Percentiles rank a stretch among this genome's conserved stretches.
These are phyloP conservation scores for Hemichromis elongatus DNA, from an alignment of 2,113 vertebrate genomes.

Conservation along the genomic window DNA sequence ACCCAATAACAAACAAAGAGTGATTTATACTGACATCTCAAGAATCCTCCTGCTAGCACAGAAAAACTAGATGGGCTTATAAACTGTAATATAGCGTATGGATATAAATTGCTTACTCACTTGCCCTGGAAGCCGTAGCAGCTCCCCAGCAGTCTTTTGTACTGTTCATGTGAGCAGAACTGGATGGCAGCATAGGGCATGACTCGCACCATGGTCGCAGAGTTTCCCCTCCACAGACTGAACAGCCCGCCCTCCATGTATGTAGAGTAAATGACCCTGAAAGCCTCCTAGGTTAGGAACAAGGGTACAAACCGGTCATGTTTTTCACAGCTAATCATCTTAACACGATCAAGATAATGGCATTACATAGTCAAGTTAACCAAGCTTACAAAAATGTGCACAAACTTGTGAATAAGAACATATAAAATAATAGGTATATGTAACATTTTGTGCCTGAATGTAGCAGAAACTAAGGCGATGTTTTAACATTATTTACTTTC, in stretches of 20 bases:
- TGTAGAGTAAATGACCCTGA: constrained; percentile 85
- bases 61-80: neutral
- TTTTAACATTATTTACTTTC: neutral
- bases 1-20: neutral
- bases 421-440: neutral
- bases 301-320: accelerated
- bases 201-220: constrained; percentile 95
- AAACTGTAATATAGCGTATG: neutral
- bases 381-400: neutral
- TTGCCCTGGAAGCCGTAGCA: constrained; percentile 90
- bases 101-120: constrained; percentile 70
- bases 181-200: constrained; percentile 96
- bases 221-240: constrained; percentile 95
- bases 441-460: neutral
- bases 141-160: constrained; percentile 84
- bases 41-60: neutral
- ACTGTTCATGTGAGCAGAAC: constrained; percentile 94
- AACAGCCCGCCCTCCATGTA: constrained; percentile 89
- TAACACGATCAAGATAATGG: neutral
- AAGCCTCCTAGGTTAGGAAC: constrained; percentile 80
- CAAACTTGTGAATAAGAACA: neutral
- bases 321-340: neutral
- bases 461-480: neutral
- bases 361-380: neutral
- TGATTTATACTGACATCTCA: neutral